Evolutionary conservation across 2,888 invertebrate species (phyloP).

Genomic region (Caenorhabditis macrosperma): DNA sequence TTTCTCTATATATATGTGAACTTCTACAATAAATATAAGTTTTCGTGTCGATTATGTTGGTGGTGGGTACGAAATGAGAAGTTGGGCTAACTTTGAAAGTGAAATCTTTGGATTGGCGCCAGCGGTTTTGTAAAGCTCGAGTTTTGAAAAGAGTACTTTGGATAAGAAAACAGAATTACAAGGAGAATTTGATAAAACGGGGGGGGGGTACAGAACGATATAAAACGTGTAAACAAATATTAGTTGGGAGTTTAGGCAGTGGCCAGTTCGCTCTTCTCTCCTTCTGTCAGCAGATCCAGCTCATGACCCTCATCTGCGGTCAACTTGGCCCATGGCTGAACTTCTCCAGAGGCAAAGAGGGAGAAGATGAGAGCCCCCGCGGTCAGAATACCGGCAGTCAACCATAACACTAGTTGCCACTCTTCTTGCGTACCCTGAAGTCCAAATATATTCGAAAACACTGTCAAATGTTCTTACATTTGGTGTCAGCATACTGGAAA

Average conservation of each 20-base stretch:
- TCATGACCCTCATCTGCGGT: slow-evolving; percentile 58
- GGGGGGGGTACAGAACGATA: too few species aligned
- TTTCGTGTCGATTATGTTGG: slow-evolving; percentile 10
- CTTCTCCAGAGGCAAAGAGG: slow-evolving; percentile 64
- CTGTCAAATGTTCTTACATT: too few species aligned
- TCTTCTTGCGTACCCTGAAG: slow-evolving; percentile 78
- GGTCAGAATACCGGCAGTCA: slow-evolving; percentile 80
- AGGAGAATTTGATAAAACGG: neutral
- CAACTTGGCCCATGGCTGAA: slow-evolving; percentile 68
- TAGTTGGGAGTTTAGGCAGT: slow-evolving; percentile 13
- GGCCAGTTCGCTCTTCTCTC: slow-evolving; percentile 56
- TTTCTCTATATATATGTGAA: slow-evolving; percentile 25
- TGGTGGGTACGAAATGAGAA: neutral
- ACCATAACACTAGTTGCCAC: slow-evolving; percentile 79
- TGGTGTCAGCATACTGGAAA: slow-evolving; percentile 75
- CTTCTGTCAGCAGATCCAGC: slow-evolving; percentile 57
- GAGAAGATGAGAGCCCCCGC: slow-evolving; percentile 81
- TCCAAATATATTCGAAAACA: neutral
- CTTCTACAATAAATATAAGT: slow-evolving; percentile 26
- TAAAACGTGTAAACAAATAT: slow-evolving; percentile 16
- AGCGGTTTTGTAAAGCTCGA: slow-evolving; percentile 30
- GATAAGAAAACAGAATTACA: neutral
- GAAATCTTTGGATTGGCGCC: slow-evolving; percentile 26
- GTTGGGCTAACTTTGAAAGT: slow-evolving; percentile 17
- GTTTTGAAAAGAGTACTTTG: slow-evolving; percentile 1